phyloP scores from a whole-genome alignment of 2,888 invertebrate genomes.

The Pegoplata infirma region DNA sequence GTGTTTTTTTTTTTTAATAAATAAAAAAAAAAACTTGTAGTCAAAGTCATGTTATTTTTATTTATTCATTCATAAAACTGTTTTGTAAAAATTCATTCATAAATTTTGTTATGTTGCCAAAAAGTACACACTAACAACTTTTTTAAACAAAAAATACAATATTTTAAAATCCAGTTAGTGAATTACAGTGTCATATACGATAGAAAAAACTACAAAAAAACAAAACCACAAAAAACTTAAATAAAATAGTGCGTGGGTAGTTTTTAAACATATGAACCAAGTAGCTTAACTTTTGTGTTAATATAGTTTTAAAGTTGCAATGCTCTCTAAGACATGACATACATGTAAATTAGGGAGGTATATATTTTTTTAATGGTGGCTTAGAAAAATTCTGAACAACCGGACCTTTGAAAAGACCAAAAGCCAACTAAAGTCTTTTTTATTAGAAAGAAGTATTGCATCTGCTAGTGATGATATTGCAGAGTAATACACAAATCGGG shows the following conservation, averaged over 20 bases:
- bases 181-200: conserved; percentile 56
- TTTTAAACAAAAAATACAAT: conserved; percentile 60
- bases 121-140: conserved; percentile 47
- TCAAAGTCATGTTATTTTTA: conserved; percentile 59
- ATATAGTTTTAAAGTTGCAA: conserved; percentile 36
- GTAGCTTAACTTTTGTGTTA: conserved; percentile 47
- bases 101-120: conserved; percentile 61
- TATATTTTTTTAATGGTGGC: too few species aligned
- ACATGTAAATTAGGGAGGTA: too few species aligned
- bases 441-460: too few species aligned
- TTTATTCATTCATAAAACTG: conserved; percentile 60
- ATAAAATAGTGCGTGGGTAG: conserved; percentile 48
- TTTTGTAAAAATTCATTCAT: conserved; percentile 62
- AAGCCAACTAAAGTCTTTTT: too few species aligned
- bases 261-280: conserved; percentile 23
- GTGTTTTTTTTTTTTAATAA: conserved; percentile 19
- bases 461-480: too few species aligned
- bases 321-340: conserved; percentile 28
- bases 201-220: conserved; percentile 20
- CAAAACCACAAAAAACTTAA: conserved; percentile 32
- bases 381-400: too few species aligned
- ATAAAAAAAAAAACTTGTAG: conserved; percentile 56
- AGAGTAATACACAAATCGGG: too few species aligned
- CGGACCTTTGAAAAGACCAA: too few species aligned
- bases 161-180: conserved; percentile 63